Conservation (phyloP, 1,140 invertebrate genomes). For the Cylas formicarius region DNA sequence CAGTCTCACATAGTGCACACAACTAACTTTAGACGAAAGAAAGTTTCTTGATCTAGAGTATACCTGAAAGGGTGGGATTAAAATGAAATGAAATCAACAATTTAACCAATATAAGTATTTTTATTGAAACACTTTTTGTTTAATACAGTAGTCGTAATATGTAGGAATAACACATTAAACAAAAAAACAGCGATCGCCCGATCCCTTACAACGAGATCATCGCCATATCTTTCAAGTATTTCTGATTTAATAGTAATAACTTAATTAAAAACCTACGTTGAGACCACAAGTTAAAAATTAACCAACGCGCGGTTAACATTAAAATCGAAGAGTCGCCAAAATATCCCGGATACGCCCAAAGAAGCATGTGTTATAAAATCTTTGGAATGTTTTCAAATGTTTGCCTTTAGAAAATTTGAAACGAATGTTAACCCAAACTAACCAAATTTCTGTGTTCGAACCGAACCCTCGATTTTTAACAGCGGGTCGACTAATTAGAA, state of each 20-base stretch:
- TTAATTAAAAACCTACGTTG: constrained; percentile 25
- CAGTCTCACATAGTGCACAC: too few relatives aligned
- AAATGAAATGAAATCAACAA: too few relatives aligned
- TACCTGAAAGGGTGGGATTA: too few relatives aligned
- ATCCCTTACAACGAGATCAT: constrained; percentile 25
- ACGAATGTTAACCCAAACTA: too few relatives aligned
- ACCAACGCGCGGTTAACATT: constrained; percentile 7
- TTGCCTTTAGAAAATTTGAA: neutral
- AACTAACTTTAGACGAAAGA: too few relatives aligned
- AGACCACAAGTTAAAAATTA: constrained; percentile 22
- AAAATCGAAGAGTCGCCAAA: neutral
- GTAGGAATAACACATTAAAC: constrained; percentile 25
- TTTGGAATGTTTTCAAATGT: neutral
- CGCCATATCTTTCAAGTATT: constrained; percentile 9
- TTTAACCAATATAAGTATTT: constrained; percentile 26
- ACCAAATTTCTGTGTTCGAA: too few relatives aligned
- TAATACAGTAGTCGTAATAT: constrained; percentile 27
- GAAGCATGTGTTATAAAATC: neutral
- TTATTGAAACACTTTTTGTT: constrained; percentile 31
- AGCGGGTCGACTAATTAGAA: constrained; percentile 11
- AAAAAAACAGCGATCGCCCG: constrained; percentile 15
- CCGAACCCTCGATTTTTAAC: too few relatives aligned
- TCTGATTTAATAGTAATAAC: constrained; percentile 26
- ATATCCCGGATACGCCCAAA: neutral
- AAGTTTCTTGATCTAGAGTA: too few relatives aligned